A percentile compares a stretch with the other conserved stretches of the same genome.
Conservation (phyloP, 1,140 invertebrate genomes). For the Trachymyrmex septentrionalis region DNA sequence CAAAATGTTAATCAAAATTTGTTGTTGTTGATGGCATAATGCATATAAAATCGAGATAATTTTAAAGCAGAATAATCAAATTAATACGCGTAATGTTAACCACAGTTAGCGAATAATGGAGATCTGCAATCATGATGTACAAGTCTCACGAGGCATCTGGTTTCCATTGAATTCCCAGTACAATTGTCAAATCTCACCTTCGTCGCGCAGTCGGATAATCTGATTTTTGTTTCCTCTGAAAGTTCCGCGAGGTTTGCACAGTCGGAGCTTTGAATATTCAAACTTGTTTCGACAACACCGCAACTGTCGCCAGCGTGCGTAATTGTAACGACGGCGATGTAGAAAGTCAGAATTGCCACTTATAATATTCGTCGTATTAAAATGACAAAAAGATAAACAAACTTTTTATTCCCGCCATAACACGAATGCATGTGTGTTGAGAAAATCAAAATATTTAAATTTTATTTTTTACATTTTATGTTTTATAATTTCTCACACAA, state of each 20-base stretch:
- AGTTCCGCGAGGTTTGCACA: constrained; percentile 41
- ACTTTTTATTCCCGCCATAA: not conserved
- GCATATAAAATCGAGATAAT: not conserved
- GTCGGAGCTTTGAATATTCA: constrained; percentile 68
- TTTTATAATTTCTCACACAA: not conserved
- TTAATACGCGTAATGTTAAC: not conserved
- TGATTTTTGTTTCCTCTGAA: constrained; percentile 63
- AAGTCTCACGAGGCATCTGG: not conserved
- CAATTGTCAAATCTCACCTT: constrained; percentile 43
- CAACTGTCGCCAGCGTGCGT: constrained; percentile 29
- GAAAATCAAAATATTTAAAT: constrained; percentile 27
- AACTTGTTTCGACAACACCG: constrained; percentile 66
- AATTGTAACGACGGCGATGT: constrained; percentile 45
- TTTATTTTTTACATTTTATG: not conserved
- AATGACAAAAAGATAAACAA: constrained; percentile 24
- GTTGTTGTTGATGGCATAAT: too few relatives aligned
- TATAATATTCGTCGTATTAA: constrained; percentile 46
- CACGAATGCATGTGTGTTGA: not conserved
- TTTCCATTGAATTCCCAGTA: constrained; percentile 37
- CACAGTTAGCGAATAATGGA: constrained; percentile 5
- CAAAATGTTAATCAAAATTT: too few relatives aligned
- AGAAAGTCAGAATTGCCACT: constrained; percentile 44
- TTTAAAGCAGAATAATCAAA: too few relatives aligned
- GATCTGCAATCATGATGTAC: constrained; percentile 5
- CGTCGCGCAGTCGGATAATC: constrained; percentile 42